Conservation (phyloP, 35 echinoderm and acorn worm species). For the Holothuria glaberrima region DNA sequence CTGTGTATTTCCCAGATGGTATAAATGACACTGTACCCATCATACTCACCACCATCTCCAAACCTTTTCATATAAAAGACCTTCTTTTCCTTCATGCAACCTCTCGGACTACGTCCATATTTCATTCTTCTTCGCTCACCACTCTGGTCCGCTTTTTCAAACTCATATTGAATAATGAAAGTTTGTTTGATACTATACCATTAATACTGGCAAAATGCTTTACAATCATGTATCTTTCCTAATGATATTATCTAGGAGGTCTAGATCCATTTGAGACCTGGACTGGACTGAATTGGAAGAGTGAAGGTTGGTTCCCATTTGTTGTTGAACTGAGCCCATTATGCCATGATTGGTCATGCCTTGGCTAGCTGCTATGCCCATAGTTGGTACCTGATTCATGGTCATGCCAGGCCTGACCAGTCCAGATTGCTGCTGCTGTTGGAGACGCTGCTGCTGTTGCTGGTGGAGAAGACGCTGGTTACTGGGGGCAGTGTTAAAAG, state of each 20-base stretch:
- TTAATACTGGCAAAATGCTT: no score
- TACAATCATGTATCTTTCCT: constrained; percentile 21
- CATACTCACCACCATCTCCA: no score
- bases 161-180: no score
- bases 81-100: no score
- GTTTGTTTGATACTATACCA: no score
- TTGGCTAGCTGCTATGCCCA: constrained; percentile 7
- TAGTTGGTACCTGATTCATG: constrained; percentile 7
- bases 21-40: no score
- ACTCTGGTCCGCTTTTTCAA: no score
- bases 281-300: constrained; percentile 18
- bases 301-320: neutral
- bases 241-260: constrained; percentile 42
- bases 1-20: no score
- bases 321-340: constrained; percentile 22
- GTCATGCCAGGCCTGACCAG: constrained; percentile 10
- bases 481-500: neutral
- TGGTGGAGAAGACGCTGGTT: constrained; percentile 31
- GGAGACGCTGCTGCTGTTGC: neutral
- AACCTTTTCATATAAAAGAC: no score
- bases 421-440: constrained; percentile 39
- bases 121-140: no score
- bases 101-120: no score
- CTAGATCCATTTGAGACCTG: constrained; percentile 13
- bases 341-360: constrained; percentile 12